Percentiles rank a stretch among this genome's conserved stretches.
These are phyloP conservation scores for Teleiodes luculella DNA, from an alignment of 2,888 invertebrate genomes.

Conservation along the genomic window DNA sequence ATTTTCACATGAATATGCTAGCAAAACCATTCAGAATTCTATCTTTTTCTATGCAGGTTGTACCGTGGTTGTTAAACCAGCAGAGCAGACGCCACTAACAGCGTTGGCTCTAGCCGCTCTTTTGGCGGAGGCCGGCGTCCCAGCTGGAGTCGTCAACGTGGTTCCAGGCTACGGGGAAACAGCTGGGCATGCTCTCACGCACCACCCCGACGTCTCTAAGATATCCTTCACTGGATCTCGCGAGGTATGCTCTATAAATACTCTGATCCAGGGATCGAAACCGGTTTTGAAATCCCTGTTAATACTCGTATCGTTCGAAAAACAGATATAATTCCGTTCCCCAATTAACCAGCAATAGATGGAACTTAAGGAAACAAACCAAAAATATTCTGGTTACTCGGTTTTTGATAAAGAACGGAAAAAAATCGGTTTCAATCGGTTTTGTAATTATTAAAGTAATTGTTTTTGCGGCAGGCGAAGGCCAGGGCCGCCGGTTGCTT, in stretches of 20 bases:
- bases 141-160: constrained; percentile 93
- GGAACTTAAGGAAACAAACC: no score
- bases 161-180: constrained; percentile 92
- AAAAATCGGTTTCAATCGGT: no score
- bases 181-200: constrained; percentile 87
- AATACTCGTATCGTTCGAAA: no score
- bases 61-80: constrained; percentile 93
- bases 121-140: constrained; percentile 92
- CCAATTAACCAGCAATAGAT: no score
- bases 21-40: constrained; percentile 82
- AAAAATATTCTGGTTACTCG: no score
- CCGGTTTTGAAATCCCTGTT: no score
- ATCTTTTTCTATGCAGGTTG: constrained; percentile 72
- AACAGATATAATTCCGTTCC: no score
- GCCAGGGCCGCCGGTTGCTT: no score
- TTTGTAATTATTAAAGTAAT: no score
- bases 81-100: constrained; percentile 97
- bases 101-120: constrained; percentile 92
- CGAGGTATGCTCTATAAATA: constrained; percentile 41
- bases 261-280: no score
- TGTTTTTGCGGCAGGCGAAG: no score
- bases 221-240: constrained; percentile 86
- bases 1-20: not conserved
- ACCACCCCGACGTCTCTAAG: constrained; percentile 88
- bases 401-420: no score